A percentile compares a stretch with the other conserved stretches of the same genome.
phyloP scores from a whole-genome alignment of 2,888 invertebrate species.

The Mycogona germanica region DNA sequence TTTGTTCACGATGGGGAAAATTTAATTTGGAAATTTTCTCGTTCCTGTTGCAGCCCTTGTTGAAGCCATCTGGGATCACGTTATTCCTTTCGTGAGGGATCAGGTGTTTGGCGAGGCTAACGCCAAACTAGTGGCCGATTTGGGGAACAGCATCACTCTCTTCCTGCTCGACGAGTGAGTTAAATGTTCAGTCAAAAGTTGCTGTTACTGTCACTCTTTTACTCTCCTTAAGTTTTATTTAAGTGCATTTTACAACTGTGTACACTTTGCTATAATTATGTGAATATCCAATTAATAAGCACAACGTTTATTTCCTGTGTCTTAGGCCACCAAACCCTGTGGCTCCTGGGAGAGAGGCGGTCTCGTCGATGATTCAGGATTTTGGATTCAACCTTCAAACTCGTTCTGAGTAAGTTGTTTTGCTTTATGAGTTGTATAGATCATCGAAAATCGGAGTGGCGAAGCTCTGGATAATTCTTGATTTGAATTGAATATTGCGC shows the following conservation, averaged over 20 bases:
- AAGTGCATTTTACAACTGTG: background rate
- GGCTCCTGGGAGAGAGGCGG: background rate
- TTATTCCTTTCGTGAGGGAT: background rate
- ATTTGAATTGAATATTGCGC: no score
- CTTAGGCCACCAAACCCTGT: background rate
- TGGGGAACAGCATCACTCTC: background rate
- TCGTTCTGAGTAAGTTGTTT: slow-evolving; percentile 1
- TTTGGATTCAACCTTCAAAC: slow-evolving; percentile 7
- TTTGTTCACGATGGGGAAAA: no score
- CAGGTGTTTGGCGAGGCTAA: background rate
- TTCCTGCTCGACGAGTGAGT: slow-evolving; percentile 1
- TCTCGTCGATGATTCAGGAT: background rate
- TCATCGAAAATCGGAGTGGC: background rate
- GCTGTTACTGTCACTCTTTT: background rate
- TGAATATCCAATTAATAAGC: no score
- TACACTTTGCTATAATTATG: no score
- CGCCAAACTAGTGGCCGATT: background rate
- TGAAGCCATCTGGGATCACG: slow-evolving; percentile 2
- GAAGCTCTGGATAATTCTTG: no score
- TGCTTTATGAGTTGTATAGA: background rate
- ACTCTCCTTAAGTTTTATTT: background rate
- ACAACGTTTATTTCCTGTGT: background rate
- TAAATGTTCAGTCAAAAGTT: background rate
- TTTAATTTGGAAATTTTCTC: no score
- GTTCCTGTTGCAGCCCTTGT: background rate